Evolutionary conservation across 2,888 invertebrate species (phyloP), one percentile per base, ranked within the genome.

Genomic region (Axea sp.): DNA sequence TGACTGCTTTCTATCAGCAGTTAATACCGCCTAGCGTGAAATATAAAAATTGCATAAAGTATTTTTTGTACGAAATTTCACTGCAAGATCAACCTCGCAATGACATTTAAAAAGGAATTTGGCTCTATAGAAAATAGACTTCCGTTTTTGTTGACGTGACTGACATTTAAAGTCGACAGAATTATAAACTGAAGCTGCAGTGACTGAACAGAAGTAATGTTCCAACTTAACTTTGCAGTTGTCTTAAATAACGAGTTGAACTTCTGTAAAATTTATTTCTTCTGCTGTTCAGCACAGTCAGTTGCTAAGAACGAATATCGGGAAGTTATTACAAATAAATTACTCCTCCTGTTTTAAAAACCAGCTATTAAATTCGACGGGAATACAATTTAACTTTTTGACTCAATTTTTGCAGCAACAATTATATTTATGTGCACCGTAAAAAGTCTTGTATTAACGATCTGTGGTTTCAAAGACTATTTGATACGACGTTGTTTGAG

Each of bases 301-400:
- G 19, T 43, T 17, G 33, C 43, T 12, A 39, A 41, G 53, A 53
- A 39, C 41, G 53, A 64, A 64, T 64, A 43, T 35, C 33, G 30
- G 37, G n/a, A n/a, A 64, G 51, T 51, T 64, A 64, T 64, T 64
- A 53, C 51, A 64, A 64, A 64, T 53, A 64, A 64, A 51, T 64
- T 64, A 53, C 51, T 15, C 33, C n/a, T 11, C 1, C 24, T 28
- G 11, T 9, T 7, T 26, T 37, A 14, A 64, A 53, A 64, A 64
- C 5, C 17, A 6, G 5, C 39, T 30, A 49, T 22, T 19, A 39
- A 62, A 49, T 62, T 47, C 49, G 39, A 30, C 30, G 9, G 22
- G 2, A 30, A 39, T 7, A 24, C 49, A 49, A 59, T 49, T 51
- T 41, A 41, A 51, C 62, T 41, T 62, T 51, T 62, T 39, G 5